These are phyloP conservation scores for Tupiocoris notatus DNA, from an alignment of 2,888 invertebrate species.

Conservation along the genomic window DNA sequence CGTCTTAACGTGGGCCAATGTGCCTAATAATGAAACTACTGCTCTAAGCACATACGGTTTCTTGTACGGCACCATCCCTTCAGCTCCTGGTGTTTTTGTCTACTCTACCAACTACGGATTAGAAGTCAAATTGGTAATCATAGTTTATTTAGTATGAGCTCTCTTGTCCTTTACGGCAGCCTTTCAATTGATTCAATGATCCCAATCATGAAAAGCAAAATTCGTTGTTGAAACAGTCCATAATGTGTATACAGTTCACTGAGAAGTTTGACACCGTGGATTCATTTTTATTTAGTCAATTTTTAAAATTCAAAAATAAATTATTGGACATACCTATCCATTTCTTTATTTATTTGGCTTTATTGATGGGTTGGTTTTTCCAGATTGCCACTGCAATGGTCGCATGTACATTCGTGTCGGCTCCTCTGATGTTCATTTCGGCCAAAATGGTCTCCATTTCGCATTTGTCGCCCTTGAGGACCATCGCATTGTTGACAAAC, in stretches of 20 bases:
- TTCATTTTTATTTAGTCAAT: too few species aligned
- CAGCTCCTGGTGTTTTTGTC: conserved; percentile 94
- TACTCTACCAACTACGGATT: conserved; percentile 84
- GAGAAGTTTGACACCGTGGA: too few species aligned
- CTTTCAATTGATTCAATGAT: too few species aligned
- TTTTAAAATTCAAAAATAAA: too few species aligned
- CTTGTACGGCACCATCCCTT: conserved; percentile 92
- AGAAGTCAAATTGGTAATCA: conserved; percentile 75
- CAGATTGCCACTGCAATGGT: conserved; percentile 93
- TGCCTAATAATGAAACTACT: conserved; percentile 69
- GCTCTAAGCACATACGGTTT: conserved; percentile 91
- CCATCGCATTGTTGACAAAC: conserved; percentile 69
- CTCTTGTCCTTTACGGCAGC: too few species aligned
- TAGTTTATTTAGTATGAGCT: too few species aligned
- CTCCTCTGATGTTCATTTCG: conserved; percentile 92
- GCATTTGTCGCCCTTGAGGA: conserved; percentile 67
- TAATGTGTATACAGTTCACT: too few species aligned
- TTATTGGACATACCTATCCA: background rate
- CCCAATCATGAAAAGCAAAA: too few species aligned
- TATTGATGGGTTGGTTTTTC: conserved; percentile 50
- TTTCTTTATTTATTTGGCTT: background rate
- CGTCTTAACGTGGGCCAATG: conserved; percentile 65
- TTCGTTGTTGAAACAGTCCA: too few species aligned
- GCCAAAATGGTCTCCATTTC: conserved; percentile 86
- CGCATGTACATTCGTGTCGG: conserved; percentile 89